Base-by-base conservation (phyloP, 2,888 invertebrate species). In the Tenthredo livida region DNA sequence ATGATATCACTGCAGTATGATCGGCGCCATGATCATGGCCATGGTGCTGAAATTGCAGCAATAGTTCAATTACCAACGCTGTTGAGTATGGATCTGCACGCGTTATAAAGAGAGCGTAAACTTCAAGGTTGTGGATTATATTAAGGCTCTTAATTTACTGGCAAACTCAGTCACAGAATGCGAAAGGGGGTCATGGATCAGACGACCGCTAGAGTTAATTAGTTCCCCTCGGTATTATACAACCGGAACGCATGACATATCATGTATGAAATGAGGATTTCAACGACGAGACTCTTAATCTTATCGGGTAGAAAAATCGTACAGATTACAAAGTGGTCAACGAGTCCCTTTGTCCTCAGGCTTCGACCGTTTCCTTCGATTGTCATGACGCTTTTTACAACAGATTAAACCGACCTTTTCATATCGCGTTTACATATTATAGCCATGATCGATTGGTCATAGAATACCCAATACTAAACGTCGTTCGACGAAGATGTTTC, bases 381-480 rank as follows among this genome's bases (percentile, higher is more conserved):
- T 78, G 78, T 78, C 78, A 78, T n/a, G 54, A 75, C 17, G 6
- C 5, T 47, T 72, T 72, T 75, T 25, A 47, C n/a, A 33, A 72
- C 70, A n/a, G 17, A 37, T 37, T 33, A 15, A 75, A 75, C 75
- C 25, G 67, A 67, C 5, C 47, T 47, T 15, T 43, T 40, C 21
- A 47, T 75, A n/a, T 65, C 25, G 21, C 12, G 7, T 29, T 40
- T 40, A 37, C 37, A 7, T 37, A 15, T 10, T 7, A 15, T n/a
- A 25, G 40, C 17, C 40, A 40, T n/a, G n/a, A 21, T 15, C 33
- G 33, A 70, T 37, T 17, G 7, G 12, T n/a, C 37, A 72, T 40
- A n/a, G 61, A 58, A n/a, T n/a, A n/a, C n/a, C n/a, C n/a, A 58
- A n/a, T 7, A 58, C 21, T 4, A 10, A 21, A 65, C 29, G 15